Evolutionary conservation across 1,140 invertebrate genomes (phyloP).

Genomic region (Coptotermes formosanus): DNA sequence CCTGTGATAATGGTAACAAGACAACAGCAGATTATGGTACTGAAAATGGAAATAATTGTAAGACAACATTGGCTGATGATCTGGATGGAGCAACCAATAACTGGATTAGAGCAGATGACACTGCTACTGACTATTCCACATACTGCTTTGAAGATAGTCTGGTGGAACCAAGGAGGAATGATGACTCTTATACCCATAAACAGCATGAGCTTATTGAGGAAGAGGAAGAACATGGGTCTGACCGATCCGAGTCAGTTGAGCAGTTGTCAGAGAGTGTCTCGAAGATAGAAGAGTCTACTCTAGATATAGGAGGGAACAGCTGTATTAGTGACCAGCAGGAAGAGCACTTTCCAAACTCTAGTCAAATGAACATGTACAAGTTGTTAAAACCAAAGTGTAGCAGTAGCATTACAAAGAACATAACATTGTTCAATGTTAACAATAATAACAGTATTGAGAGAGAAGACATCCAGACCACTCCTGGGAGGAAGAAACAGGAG

Average conservation of each 20-base stretch:
- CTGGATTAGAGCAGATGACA: constrained; percentile 21
- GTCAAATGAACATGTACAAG: constrained; percentile 27
- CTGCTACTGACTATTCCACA: constrained; percentile 43
- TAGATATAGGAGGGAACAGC: constrained; percentile 24
- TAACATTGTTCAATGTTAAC: constrained; percentile 48
- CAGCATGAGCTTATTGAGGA: constrained; percentile 45
- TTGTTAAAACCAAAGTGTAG: constrained; percentile 38
- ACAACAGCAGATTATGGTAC: not conserved
- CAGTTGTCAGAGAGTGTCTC: constrained; percentile 51
- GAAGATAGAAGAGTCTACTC: constrained; percentile 39
- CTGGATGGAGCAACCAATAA: constrained; percentile 25
- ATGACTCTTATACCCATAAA: constrained; percentile 24
- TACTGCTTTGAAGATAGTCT: constrained; percentile 44
- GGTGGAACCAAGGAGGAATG: constrained; percentile 40
- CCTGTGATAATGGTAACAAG: not conserved
- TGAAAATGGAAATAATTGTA: constrained; percentile 16
- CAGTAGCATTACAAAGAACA: constrained; percentile 31
- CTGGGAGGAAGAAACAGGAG: not conserved
- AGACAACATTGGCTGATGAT: not conserved
- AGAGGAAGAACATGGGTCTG: constrained; percentile 47
- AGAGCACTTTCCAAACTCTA: not conserved
- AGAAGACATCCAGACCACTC: constrained; percentile 26
- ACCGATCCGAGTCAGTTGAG: constrained; percentile 50
- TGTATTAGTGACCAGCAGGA: constrained; percentile 22
- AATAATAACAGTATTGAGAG: constrained; percentile 48